Evolutionary conservation across 2,113 vertebrate species (phyloP).

Genomic region (Peucedramus taeniatus): DNA sequence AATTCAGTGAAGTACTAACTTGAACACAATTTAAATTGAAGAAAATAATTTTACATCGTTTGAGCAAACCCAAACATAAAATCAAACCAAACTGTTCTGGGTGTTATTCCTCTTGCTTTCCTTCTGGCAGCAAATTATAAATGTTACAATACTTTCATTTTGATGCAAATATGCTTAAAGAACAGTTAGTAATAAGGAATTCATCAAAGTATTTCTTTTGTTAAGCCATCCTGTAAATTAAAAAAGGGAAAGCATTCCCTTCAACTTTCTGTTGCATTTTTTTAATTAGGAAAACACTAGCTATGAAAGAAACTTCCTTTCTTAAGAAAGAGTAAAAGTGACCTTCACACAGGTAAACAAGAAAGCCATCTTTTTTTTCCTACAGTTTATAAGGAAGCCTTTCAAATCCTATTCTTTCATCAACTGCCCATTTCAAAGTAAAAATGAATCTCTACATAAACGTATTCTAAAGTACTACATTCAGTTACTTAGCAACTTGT

Average conservation of each 20-base stretch:
- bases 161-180: neutral
- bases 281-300: neutral
- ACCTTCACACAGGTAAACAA: neutral
- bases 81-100: neutral
- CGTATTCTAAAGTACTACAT: neutral
- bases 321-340: neutral
- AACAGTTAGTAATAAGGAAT: neutral
- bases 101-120: neutral
- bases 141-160: neutral
- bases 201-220: neutral
- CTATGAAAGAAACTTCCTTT: neutral
- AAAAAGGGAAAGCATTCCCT: neutral
- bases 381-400: neutral
- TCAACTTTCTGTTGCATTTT: neutral
- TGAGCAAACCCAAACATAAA: neutral
- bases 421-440: neutral
- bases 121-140: neutral
- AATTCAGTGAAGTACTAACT: neutral
- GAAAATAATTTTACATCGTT: neutral
- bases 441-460: neutral
- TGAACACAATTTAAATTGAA: neutral
- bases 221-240: neutral
- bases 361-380: neutral
- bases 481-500: slow-evolving; percentile 44
- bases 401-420: neutral